Conservation (phyloP, 1,140 invertebrate species). For the Parasteatoda tepidariorum region DNA sequence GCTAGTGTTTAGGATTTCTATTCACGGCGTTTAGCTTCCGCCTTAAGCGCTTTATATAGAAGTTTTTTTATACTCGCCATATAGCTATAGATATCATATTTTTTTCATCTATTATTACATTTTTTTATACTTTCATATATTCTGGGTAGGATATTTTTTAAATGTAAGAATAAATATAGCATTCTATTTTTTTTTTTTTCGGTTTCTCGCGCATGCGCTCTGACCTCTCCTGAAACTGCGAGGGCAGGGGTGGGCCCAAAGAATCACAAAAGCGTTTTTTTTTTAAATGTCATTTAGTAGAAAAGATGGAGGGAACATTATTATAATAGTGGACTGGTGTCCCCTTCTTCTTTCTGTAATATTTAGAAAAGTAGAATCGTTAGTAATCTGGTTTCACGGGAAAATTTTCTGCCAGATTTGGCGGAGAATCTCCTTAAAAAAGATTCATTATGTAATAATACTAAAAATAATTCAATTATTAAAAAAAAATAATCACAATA, state of each 20-base stretch:
- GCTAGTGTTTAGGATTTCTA: constrained; percentile 51
- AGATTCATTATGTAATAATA: too few species aligned
- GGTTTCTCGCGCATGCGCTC: constrained; percentile 43
- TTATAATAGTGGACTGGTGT: constrained; percentile 26
- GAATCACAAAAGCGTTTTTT: constrained; percentile 30
- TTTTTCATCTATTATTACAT: constrained; percentile 47
- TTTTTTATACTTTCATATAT: constrained; percentile 45
- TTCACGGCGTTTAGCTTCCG: constrained; percentile 55
- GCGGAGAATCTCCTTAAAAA: background rate
- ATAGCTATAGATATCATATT: constrained; percentile 44
- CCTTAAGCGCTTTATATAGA: constrained; percentile 59
- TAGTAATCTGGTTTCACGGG: constrained; percentile 37
- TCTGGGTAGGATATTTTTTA: constrained; percentile 41
- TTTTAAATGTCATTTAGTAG: constrained; percentile 41
- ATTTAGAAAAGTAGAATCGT: constrained; percentile 54
- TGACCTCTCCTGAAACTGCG: constrained; percentile 44
- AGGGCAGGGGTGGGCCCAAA: background rate
- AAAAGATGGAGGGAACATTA: background rate
- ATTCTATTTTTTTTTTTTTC: constrained; percentile 27
- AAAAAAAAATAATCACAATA: too few species aligned
- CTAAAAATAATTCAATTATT: too few species aligned
- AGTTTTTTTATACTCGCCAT: constrained; percentile 4
- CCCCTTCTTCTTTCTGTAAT: constrained; percentile 21
- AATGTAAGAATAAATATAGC: constrained; percentile 58
- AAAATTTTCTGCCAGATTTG: background rate